Conservation (phyloP, 2,888 invertebrate genomes). For the Sturmia bella region DNA sequence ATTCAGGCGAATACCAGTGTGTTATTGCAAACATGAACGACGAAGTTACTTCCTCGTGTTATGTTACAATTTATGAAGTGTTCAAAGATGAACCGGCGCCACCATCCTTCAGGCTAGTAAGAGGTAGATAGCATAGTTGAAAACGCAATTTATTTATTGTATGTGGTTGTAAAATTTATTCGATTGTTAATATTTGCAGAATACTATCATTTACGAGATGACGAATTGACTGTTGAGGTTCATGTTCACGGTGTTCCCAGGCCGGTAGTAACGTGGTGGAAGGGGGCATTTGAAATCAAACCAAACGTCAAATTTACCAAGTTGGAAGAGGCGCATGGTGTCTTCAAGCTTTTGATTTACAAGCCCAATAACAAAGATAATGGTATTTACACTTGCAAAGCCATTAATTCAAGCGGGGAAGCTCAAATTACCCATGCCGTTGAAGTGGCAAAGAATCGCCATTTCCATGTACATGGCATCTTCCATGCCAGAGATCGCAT, state of each 20-base stretch:
- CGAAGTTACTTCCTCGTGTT: slow-evolving; percentile 87
- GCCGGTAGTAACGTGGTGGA: slow-evolving; percentile 80
- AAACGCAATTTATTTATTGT: slow-evolving; percentile 6
- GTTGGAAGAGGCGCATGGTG: slow-evolving; percentile 81
- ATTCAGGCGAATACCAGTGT: slow-evolving; percentile 87
- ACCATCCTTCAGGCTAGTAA: slow-evolving; percentile 88
- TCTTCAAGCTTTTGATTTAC: slow-evolving; percentile 83
- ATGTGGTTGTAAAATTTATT: not conserved
- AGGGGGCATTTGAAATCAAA: slow-evolving; percentile 78
- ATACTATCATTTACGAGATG: slow-evolving; percentile 82
- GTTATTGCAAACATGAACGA: slow-evolving; percentile 89
- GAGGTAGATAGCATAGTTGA: slow-evolving; percentile 81
- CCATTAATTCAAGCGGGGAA: slow-evolving; percentile 86
- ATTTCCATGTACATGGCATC: slow-evolving; percentile 82
- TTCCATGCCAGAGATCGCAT: slow-evolving; percentile 80
- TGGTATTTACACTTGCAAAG: slow-evolving; percentile 87
- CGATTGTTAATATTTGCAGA: slow-evolving; percentile 73
- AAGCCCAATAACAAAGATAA: slow-evolving; percentile 84
- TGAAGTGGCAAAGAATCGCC: slow-evolving; percentile 83
- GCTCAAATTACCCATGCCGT: slow-evolving; percentile 82
- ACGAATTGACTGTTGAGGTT: slow-evolving; percentile 85
- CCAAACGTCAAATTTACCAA: slow-evolving; percentile 80
- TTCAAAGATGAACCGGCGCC: slow-evolving; percentile 87
- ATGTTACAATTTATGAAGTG: slow-evolving; percentile 88
- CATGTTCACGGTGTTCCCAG: slow-evolving; percentile 81